Conservation (phyloP, 2,888 invertebrate species). For the Odontocerum albicorne region DNA sequence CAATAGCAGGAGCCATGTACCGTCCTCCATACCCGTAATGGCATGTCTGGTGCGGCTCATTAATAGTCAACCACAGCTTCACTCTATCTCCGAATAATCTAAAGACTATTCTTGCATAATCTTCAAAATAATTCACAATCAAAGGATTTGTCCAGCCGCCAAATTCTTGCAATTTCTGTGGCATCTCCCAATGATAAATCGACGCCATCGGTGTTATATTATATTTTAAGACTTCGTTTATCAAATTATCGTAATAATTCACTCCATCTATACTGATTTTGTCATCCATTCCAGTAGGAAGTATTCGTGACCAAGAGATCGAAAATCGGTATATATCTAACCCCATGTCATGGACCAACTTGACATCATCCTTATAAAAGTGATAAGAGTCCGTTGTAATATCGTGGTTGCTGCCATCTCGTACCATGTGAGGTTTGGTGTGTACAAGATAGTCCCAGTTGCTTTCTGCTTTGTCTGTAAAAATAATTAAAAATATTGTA, state of each 20-base stretch:
- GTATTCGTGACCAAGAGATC: conserved; percentile 67
- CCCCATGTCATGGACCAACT: conserved; percentile 53
- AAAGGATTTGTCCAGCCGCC: conserved; percentile 68
- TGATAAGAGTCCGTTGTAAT: conserved; percentile 69
- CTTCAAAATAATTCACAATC: conserved; percentile 61
- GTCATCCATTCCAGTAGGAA: conserved; percentile 58
- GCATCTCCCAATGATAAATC: conserved; percentile 69
- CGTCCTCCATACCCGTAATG: conserved; percentile 53
- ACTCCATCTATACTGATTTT: conserved; percentile 46
- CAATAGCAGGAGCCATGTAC: conserved; percentile 53
- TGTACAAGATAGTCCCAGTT: conserved; percentile 71
- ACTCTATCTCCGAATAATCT: conserved; percentile 53
- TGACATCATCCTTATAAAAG: conserved; percentile 61
- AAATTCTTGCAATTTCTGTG: conserved; percentile 61
- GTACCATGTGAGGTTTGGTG: conserved; percentile 52
- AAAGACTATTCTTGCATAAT: conserved; percentile 60
- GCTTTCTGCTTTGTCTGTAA: conserved; percentile 61
- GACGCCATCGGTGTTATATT: conserved; percentile 63
- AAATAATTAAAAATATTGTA: too few relatives aligned
- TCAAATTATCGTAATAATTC: conserved; percentile 62
- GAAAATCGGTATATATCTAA: conserved; percentile 58
- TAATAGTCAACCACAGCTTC: conserved; percentile 63
- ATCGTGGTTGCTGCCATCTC: conserved; percentile 60
- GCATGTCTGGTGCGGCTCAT: conserved; percentile 55
- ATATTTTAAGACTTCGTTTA: conserved; percentile 56